Evolutionary conservation across 2,113 vertebrate species (phyloP).

Genomic region (Catharus minimus): DNA sequence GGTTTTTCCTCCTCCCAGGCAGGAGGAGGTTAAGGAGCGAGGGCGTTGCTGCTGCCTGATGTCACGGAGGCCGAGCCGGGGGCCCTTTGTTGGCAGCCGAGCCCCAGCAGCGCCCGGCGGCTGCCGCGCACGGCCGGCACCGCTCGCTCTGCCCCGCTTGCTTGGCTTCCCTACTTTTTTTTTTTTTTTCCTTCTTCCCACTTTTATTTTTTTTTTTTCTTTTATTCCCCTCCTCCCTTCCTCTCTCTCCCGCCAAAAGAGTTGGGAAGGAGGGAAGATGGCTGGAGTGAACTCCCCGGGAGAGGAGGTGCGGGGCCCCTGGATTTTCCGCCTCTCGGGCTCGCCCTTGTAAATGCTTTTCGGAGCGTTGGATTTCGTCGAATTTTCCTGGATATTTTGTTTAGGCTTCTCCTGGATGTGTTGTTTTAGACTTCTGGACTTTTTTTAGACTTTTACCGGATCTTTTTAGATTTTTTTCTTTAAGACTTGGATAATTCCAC

Average conservation of each 20-base stretch:
- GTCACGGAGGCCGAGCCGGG: slow-evolving; percentile 89
- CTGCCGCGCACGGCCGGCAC: background rate
- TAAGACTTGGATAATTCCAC: background rate
- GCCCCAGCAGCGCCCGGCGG: slow-evolving; percentile 68
- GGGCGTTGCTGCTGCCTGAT: slow-evolving; percentile 85
- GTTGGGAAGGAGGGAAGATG: slow-evolving; percentile 39
- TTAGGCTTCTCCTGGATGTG: background rate
- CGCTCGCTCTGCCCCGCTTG: background rate
- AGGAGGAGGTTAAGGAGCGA: slow-evolving; percentile 71
- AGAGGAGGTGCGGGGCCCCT: slow-evolving; percentile 26
- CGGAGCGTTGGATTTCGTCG: slow-evolving; percentile 1
- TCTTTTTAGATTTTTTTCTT: background rate
- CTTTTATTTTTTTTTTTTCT: rapidly evolving
- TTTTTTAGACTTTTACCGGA: background rate
- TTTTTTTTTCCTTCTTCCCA: background rate
- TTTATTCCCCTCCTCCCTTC: background rate
- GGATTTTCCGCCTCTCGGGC: slow-evolving; percentile 32
- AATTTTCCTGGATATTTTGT: background rate
- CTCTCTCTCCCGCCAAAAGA: slow-evolving; percentile 41
- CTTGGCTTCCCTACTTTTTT: background rate
- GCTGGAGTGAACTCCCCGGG: slow-evolving; percentile 6
- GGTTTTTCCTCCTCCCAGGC: background rate
- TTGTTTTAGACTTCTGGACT: background rate
- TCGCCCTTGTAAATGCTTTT: slow-evolving; percentile 9
- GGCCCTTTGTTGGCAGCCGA: slow-evolving; percentile 93